Evolutionary conservation across 2,113 vertebrate genomes (phyloP), one percentile per base, ranked within the genome.

Genomic region (Chlorodrepanis virens): DNA sequence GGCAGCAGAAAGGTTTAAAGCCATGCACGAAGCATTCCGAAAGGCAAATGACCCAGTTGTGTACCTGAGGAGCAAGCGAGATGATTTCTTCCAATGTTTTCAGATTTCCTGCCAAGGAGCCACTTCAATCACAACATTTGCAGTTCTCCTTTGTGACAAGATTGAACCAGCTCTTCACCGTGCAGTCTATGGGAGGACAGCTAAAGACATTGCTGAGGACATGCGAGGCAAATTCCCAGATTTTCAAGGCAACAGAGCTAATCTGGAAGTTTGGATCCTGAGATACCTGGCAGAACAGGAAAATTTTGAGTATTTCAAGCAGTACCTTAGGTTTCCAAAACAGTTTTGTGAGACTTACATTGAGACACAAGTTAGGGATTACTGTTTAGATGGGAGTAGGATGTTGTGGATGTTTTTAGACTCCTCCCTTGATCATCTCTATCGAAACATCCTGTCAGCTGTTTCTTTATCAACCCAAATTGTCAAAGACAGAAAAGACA

Each of bases 221-320:
- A 98, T 98, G 91, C 74, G 9, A 83, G 44, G 7, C 44, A 97
- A 50, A 49, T 39, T 76, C 50, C 64, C 95, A 21, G 96, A 96
- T 27, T 98, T 99, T 91, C 70, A 0, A 6, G 97, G 95, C 63
- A 98, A 96, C 72, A 96, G 98, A 37, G 53, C 91, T 59, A 97
- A 96, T 39, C 91, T 98, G 61, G 98, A 98, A 69, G 96, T 97
- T 53, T 96, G 97, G 79, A 93, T 98, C 52, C 93, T 98, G 68
- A 97, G 59, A 56, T 96, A 94, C 40, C 88, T 98, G 52, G 98
- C 20, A 42, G 40, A 42, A 42, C 40, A 42, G 40, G 40, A 42
- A 42, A 42, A 42, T 42, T 42, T 42, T 42, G 40, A 42, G 40
- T 42, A 42, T 42, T 42, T 42, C 40, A 42, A 42, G 40, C 40